Evolutionary conservation across 1,140 invertebrate genomes (phyloP).

Genomic region (Trichoplusia ni): DNA sequence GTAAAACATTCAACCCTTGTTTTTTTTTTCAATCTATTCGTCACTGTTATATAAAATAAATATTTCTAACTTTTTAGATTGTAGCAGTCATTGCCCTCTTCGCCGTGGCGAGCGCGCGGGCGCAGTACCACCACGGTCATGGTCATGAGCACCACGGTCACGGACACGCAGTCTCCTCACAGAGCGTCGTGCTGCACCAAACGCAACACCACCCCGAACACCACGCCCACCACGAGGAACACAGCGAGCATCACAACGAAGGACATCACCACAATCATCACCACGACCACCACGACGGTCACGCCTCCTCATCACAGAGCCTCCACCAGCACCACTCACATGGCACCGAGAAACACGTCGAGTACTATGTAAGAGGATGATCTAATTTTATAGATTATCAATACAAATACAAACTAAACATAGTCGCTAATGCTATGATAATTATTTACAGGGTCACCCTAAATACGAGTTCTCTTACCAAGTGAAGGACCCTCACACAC

Average conservation of each 20-base stretch:
- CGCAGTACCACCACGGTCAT: background rate
- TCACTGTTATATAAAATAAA: background rate
- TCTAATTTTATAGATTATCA: background rate
- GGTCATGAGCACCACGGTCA: too few species aligned
- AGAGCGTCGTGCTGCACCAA: too few species aligned
- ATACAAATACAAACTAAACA: too few species aligned
- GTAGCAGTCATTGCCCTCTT: background rate
- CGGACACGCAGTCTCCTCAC: too few species aligned
- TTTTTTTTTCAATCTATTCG: too few species aligned
- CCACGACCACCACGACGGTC: conserved; percentile 1
- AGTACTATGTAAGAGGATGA: conserved; percentile 9
- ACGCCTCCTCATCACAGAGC: conserved; percentile 13
- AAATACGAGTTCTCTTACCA: conserved; percentile 73
- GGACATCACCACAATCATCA: too few species aligned
- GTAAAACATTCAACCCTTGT: too few species aligned
- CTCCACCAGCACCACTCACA: conserved; percentile 32
- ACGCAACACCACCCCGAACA: too few species aligned
- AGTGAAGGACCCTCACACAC: conserved; percentile 48
- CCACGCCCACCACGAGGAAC: too few species aligned
- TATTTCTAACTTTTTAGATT: background rate
- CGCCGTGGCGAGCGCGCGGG: background rate
- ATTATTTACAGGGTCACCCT: conserved; percentile 47
- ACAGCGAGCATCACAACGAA: too few species aligned
- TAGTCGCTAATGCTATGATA: too few species aligned
- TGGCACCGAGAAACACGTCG: conserved; percentile 26